These are phyloP conservation scores for Cephonodes hylas DNA, from an alignment of 2,888 invertebrate species.

Conservation along the genomic window DNA sequence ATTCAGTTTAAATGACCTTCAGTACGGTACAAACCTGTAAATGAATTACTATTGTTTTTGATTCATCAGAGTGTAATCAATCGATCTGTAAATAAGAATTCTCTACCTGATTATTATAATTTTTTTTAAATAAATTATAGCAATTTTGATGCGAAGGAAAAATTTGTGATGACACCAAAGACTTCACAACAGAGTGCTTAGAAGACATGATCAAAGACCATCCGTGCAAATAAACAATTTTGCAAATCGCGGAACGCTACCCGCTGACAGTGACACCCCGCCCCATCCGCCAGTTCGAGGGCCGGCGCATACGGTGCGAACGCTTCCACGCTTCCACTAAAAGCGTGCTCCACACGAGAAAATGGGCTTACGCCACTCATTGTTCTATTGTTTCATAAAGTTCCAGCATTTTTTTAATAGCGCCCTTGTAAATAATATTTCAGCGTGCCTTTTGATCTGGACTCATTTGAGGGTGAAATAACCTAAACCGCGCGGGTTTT, in stretches of 20 bases:
- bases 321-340: conserved; percentile 34
- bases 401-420: conserved; percentile 34
- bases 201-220: no score
- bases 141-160: no score
- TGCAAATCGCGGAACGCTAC: not conserved
- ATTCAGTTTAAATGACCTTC: no score
- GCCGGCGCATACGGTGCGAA: conserved; percentile 30
- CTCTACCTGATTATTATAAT: no score
- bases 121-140: no score
- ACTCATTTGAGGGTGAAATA: not conserved
- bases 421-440: conserved; percentile 24
- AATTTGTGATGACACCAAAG: no score
- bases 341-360: conserved; percentile 43
- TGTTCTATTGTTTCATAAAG: conserved; percentile 48
- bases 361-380: conserved; percentile 43
- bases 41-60: no score
- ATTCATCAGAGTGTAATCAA: no score
- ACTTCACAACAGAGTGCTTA: no score
- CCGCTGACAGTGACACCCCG: conserved; percentile 4
- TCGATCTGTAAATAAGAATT: no score
- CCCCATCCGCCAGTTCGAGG: conserved; percentile 25
- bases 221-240: not conserved
- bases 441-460: conserved; percentile 27
- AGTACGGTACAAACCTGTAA: no score
- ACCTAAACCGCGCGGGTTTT: not conserved